Conservation (phyloP, 92 coral and sea anemone species). For the Porites rus region DNA sequence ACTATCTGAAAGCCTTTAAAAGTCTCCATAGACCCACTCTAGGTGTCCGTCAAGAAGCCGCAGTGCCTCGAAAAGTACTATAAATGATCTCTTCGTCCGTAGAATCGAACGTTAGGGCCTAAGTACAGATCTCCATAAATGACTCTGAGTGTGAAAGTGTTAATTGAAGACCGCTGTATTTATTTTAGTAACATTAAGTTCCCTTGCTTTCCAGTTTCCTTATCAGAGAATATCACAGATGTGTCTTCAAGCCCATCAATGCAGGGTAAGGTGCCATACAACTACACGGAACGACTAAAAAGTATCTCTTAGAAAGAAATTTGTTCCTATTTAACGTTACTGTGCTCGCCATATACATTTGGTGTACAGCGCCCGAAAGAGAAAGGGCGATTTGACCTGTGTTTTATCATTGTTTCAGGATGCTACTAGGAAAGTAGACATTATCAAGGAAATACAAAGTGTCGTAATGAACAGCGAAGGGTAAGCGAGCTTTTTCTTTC, state of each 20-base stretch:
- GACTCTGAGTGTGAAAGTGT: neutral
- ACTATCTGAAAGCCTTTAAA: too few relatives aligned
- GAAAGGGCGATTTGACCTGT: neutral
- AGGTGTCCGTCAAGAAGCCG: too few relatives aligned
- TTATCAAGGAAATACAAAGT: conserved; percentile 85
- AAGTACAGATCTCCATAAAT: too few relatives aligned
- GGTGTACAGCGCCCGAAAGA: too few relatives aligned
- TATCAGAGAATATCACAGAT: conserved; percentile 83
- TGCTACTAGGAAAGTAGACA: conserved; percentile 66
- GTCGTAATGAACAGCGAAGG: conserved; percentile 76
- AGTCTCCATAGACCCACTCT: too few relatives aligned
- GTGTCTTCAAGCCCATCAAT: conserved; percentile 80
- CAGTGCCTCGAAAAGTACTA: too few relatives aligned
- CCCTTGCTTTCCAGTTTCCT: conserved; percentile 50
- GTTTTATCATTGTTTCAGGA: conserved; percentile 57
- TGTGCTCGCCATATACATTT: too few relatives aligned
- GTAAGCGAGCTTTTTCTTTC: conserved; percentile 36
- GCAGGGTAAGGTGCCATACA: conserved; percentile 61
- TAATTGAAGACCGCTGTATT: neutral
- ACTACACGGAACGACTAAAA: too few relatives aligned
- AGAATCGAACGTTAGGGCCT: too few relatives aligned
- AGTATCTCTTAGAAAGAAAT: too few relatives aligned
- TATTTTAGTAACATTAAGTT: neutral
- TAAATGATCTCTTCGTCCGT: too few relatives aligned
- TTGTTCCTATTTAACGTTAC: too few relatives aligned